Percentiles rank a stretch among this genome's conserved stretches.
Evolutionary conservation across 2,113 vertebrate genomes (phyloP).

Genomic region (Sinocyclocheilus anshuiensis): DNA sequence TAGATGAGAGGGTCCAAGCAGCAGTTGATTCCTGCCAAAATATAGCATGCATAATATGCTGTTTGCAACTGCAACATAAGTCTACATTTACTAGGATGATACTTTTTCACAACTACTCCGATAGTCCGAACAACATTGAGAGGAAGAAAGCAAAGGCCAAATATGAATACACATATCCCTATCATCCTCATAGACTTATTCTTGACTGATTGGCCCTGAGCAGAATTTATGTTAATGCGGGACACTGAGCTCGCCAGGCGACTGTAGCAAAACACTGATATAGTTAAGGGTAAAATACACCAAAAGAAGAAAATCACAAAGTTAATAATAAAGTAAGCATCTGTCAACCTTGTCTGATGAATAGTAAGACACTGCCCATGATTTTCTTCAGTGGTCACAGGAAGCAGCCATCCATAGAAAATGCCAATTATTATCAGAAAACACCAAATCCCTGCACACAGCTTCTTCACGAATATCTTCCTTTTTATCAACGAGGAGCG

Average conservation of each 20-base stretch:
- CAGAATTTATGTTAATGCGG: conserved; percentile 60
- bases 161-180: conserved; percentile 67
- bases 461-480: conserved; percentile 67
- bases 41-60: conserved; percentile 60
- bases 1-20: conserved; percentile 65
- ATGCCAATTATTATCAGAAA: conserved; percentile 63
- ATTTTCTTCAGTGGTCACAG: conserved; percentile 55
- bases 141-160: conserved; percentile 72
- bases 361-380: conserved; percentile 69
- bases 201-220: conserved; percentile 67
- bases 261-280: conserved; percentile 65
- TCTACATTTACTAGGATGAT: conserved; percentile 9
- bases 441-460: conserved; percentile 68
- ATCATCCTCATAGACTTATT: conserved; percentile 71
- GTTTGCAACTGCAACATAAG: conserved; percentile 49
- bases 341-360: conserved; percentile 59
- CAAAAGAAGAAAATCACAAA: conserved; percentile 56
- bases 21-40: conserved; percentile 63
- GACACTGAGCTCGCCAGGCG: conserved; percentile 65
- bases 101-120: conserved; percentile 57
- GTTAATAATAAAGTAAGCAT: conserved; percentile 67
- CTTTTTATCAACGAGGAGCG: conserved; percentile 64
- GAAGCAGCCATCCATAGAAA: conserved; percentile 62
- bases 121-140: conserved; percentile 67
- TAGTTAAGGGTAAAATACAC: conserved; percentile 70